Conservation (phyloP, 2,113 vertebrate species). For the Gopherus evgoodei region DNA sequence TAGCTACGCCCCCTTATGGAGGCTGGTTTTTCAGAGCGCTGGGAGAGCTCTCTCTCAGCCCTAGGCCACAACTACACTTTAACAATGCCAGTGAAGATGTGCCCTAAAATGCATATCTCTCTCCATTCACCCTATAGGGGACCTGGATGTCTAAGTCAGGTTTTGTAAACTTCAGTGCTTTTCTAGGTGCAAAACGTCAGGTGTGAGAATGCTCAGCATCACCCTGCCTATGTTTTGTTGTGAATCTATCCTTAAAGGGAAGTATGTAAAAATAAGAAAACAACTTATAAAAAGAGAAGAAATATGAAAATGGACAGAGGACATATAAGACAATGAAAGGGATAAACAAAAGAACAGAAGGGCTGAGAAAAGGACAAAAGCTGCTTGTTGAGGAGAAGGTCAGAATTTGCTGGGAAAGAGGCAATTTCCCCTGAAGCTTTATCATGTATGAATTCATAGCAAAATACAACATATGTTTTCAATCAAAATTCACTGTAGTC, state of each 20-base stretch:
- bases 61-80: too few species aligned
- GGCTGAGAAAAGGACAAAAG: background rate
- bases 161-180: background rate
- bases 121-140: too few species aligned
- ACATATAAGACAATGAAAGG: background rate
- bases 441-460: rapidly evolving
- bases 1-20: too few species aligned
- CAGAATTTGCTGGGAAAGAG: background rate
- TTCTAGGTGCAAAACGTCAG: background rate
- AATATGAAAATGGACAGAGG: background rate
- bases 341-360: background rate
- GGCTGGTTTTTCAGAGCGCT: too few species aligned
- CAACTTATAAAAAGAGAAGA: background rate
- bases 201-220: background rate
- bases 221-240: background rate
- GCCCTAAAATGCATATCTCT: too few species aligned
- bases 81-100: too few species aligned
- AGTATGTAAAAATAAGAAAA: background rate
- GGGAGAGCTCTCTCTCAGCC: too few species aligned
- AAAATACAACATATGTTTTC: background rate
- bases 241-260: background rate
- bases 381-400: background rate
- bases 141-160: too few species aligned
- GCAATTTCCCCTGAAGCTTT: background rate
- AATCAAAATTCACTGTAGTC: background rate